Percentiles rank a stretch among this genome's conserved stretches.
Conservation (phyloP, 1,140 invertebrate species). For the Drosophila pachea region DNA sequence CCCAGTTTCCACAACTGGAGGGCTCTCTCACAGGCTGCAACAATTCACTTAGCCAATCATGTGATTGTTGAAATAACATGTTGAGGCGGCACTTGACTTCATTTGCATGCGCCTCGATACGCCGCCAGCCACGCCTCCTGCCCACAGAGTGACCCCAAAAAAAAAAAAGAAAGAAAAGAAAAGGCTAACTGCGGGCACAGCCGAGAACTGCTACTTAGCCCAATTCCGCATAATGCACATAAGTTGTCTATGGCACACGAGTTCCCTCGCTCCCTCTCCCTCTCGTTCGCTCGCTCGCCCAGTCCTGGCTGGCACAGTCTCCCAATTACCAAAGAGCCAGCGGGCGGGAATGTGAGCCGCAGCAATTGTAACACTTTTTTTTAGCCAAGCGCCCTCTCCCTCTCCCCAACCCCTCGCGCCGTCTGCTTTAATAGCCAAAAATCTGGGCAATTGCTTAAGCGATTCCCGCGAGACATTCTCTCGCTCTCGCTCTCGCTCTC, state of each 20-base stretch:
- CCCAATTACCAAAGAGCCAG: slow-evolving; percentile 60
- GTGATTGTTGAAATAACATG: slow-evolving; percentile 73
- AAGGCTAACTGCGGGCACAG: no score
- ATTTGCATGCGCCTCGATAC: slow-evolving; percentile 48
- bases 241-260: slow-evolving; percentile 17
- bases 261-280: background rate
- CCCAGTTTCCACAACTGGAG: background rate
- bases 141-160: slow-evolving; percentile 10
- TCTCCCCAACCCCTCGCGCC: background rate
- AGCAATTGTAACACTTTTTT: slow-evolving; percentile 67
- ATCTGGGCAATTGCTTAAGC: slow-evolving; percentile 49
- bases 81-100: slow-evolving; percentile 71
- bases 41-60: slow-evolving; percentile 53
- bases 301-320: slow-evolving; percentile 1
- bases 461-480: slow-evolving; percentile 53
- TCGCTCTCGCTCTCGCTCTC: background rate
- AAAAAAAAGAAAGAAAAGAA: slow-evolving; percentile 2
- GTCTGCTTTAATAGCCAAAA: slow-evolving; percentile 1
- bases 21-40: slow-evolving; percentile 11
- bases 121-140: background rate
- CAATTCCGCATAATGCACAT: slow-evolving; percentile 76
- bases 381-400: no score
- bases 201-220: slow-evolving; percentile 68
- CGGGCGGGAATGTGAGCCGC: slow-evolving; percentile 57
- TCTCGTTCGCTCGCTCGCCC: background rate